Evolutionary conservation across 1,140 invertebrate genomes (phyloP).

Genomic region (Zaprionus ornatus): DNA sequence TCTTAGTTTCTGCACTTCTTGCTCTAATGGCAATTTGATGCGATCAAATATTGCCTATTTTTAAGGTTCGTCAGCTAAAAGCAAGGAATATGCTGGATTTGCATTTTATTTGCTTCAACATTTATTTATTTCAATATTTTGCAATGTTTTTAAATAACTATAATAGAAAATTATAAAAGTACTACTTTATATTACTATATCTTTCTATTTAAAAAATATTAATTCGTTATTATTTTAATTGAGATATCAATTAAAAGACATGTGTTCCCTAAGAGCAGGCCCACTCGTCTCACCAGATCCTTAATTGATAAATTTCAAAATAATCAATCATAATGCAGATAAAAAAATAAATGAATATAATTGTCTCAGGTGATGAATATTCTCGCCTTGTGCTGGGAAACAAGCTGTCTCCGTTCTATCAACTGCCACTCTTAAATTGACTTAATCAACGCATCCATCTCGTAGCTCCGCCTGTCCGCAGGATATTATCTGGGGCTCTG

Average conservation of each 20-base stretch:
- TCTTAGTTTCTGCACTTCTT: not conserved
- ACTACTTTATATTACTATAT: no score
- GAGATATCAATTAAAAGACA: not conserved
- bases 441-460: constrained; percentile 31
- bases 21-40: not conserved
- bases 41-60: constrained; percentile 1
- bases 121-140: no score
- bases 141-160: no score
- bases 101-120: not conserved
- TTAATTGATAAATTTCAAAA: not conserved
- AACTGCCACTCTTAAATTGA: constrained; percentile 49
- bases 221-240: no score
- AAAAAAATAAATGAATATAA: not conserved
- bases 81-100: not conserved
- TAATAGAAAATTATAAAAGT: no score
- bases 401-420: constrained; percentile 40
- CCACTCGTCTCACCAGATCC: not conserved
- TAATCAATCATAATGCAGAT: not conserved
- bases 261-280: not conserved
- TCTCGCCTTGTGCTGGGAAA: constrained; percentile 3
- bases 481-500: not conserved
- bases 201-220: no score
- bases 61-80: not conserved
- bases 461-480: no score
- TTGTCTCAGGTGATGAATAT: not conserved